Percentiles rank a stretch among this genome's conserved stretches.
phyloP scores from a whole-genome alignment of 2,797 vertebrate species.

The Perodicticus potto region DNA sequence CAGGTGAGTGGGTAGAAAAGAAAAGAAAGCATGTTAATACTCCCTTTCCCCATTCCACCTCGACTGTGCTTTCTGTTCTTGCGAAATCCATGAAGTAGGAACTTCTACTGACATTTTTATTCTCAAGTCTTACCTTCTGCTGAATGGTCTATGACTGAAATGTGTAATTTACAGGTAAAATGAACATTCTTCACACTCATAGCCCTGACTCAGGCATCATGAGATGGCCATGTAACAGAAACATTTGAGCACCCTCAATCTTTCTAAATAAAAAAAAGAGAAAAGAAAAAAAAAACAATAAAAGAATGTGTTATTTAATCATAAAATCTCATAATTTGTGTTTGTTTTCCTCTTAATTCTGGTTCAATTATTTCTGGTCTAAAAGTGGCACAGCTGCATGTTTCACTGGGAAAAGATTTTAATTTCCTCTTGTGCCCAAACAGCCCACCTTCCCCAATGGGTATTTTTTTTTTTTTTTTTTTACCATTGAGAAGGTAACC shows the following conservation, averaged over 20 bases:
- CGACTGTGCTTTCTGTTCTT: neutral
- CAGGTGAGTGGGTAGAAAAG: no score
- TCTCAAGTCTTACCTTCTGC: neutral
- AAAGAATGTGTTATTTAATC: neutral
- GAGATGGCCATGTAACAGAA: neutral
- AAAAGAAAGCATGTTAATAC: neutral
- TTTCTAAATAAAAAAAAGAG: neutral
- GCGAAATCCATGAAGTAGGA: neutral
- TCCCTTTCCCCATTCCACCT: neutral
- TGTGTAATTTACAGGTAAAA: neutral
- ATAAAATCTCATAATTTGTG: constrained; percentile 18
- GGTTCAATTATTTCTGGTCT: neutral
- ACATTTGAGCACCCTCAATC: neutral
- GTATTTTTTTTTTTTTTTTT: neutral
- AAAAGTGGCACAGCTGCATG: neutral
- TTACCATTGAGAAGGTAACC: neutral
- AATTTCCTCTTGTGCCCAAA: constrained; percentile 55
- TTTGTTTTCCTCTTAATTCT: neutral
- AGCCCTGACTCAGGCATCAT: neutral
- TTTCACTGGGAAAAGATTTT: constrained; percentile 39
- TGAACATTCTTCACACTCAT: neutral
- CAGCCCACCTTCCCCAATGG: neutral
- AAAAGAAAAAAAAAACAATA: no score
- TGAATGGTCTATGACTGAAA: neutral
- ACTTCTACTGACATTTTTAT: neutral